Percentiles rank a stretch among this genome's conserved stretches.
Conservation (phyloP, 2,797 vertebrate genomes). For the Falco columbarius region DNA sequence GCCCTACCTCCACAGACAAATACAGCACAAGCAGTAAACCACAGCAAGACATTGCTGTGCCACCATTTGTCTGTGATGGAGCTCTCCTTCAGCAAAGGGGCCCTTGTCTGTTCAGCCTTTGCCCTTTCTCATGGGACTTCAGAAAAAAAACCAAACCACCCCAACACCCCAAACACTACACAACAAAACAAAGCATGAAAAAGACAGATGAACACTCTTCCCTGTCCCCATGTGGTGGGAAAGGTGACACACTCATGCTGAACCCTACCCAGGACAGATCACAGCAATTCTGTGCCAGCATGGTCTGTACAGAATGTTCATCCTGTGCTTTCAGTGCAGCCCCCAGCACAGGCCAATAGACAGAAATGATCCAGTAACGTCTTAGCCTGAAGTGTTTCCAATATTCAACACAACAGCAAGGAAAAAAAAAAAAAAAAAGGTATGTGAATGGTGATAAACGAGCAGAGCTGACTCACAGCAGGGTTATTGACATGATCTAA, state of each 20-base stretch:
- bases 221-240: neutral
- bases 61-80: neutral
- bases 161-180: neutral
- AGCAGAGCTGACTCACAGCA: conserved; percentile 15
- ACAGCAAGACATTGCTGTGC: neutral
- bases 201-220: neutral
- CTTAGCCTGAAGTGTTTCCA: neutral
- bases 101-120: neutral
- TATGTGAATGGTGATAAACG: neutral
- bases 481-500: conserved; percentile 5
- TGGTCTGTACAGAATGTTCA: neutral
- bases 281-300: neutral
- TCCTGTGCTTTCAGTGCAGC: neutral
- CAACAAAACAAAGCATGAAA: neutral
- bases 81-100: neutral
- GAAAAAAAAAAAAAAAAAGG: too few relatives aligned
- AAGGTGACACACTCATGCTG: neutral
- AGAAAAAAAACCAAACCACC: neutral
- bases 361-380: neutral
- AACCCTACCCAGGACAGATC: neutral
- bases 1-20: neutral
- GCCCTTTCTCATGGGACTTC: neutral
- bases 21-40: neutral
- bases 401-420: neutral
- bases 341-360: neutral